Conservation (phyloP, 2,113 vertebrate genomes). For the Nothoprocta pentlandii region DNA sequence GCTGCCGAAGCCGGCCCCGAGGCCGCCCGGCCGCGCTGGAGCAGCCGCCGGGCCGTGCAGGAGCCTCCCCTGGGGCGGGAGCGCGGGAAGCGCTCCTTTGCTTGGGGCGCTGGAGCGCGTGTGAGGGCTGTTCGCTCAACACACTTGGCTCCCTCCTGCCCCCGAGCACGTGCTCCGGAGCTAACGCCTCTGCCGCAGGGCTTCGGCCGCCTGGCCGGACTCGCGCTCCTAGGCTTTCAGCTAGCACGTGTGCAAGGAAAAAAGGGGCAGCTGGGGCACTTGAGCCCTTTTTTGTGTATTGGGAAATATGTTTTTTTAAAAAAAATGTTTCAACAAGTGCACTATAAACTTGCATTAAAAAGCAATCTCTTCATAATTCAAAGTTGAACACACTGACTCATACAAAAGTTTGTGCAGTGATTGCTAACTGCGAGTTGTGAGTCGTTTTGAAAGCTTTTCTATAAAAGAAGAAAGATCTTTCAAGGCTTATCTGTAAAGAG, state of each 20-base stretch:
- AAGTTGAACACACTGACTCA: neutral
- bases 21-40: neutral
- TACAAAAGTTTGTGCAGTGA: neutral
- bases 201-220: neutral
- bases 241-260: accelerated
- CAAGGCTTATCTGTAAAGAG: neutral
- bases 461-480: neutral
- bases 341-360: neutral
- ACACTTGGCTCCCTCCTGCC: neutral
- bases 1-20: accelerated
- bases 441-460: neutral
- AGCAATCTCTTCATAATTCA: accelerated
- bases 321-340: neutral
- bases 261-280: neutral
- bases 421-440: neutral
- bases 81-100: neutral
- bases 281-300: neutral
- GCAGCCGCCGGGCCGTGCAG: accelerated
- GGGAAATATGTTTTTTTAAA: neutral
- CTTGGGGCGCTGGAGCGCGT: neutral
- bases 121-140: neutral
- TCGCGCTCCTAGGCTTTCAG: neutral
- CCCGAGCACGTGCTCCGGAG: neutral
- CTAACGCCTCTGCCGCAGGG: neutral
- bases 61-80: neutral